Conservation (phyloP, 2,797 vertebrate species). For the Mormyrus hasselquistii region DNA sequence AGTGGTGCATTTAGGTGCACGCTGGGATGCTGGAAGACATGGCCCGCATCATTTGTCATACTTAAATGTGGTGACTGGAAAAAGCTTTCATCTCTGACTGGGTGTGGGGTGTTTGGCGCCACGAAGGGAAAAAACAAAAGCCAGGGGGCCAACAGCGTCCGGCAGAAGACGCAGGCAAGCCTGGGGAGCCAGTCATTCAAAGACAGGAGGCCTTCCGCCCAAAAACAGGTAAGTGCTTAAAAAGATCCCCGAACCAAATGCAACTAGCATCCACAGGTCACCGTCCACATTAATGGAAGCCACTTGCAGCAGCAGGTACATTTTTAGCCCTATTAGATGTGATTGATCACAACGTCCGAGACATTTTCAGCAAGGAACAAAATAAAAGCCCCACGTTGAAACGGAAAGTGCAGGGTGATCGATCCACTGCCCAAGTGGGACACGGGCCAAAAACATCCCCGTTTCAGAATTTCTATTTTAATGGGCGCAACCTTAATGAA, state of each 20-base stretch:
- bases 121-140: neutral
- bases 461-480: neutral
- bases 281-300: neutral
- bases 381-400: neutral
- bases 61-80: neutral
- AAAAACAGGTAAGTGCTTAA: neutral
- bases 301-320: neutral
- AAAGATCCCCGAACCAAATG: neutral
- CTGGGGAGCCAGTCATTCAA: neutral
- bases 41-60: neutral
- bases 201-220: neutral
- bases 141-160: neutral
- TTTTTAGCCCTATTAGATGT: neutral
- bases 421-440: neutral
- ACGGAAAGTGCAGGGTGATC: neutral
- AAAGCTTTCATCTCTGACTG: neutral
- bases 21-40: neutral
- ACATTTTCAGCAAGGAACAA: neutral
- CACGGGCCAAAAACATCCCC: neutral
- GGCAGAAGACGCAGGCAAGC: neutral
- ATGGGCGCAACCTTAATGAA: neutral
- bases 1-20: neutral
- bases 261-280: neutral
- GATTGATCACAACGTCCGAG: neutral
- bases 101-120: neutral